phyloP scores from a whole-genome alignment of 53 echinoderm and acorn worm genomes.

The Arbacia lixula region DNA sequence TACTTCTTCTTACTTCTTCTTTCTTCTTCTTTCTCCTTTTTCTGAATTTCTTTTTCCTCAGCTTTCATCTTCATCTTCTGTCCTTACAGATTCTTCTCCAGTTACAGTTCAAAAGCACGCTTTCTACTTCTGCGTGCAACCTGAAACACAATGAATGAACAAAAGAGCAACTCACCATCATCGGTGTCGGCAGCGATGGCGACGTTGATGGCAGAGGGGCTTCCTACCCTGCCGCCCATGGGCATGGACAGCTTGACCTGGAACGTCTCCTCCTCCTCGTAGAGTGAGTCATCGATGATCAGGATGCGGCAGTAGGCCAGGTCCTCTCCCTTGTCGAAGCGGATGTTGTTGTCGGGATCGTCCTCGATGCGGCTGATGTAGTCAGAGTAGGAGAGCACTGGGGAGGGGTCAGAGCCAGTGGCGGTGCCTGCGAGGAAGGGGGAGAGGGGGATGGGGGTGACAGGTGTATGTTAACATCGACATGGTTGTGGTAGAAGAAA shows the following conservation, averaged over 20 bases:
- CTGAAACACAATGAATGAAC: too few relatives aligned
- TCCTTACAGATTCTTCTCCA: too few relatives aligned
- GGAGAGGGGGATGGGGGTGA: too few relatives aligned
- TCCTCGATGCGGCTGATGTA: constrained; percentile 99
- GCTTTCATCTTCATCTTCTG: too few relatives aligned
- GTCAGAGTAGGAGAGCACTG: constrained; percentile 94
- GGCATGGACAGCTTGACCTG: constrained; percentile 97
- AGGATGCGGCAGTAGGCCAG: constrained; percentile 93
- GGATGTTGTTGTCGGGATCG: constrained; percentile 92
- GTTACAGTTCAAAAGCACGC: too few relatives aligned
- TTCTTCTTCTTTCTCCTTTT: too few relatives aligned
- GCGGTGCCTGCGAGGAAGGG: constrained; percentile 73
- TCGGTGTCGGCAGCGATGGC: constrained; percentile 85
- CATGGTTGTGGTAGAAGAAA: too few relatives aligned
- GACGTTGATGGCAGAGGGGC: constrained; percentile 68
- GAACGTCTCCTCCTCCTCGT: constrained; percentile 94
- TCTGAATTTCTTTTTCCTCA: too few relatives aligned
- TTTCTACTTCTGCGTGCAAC: too few relatives aligned
- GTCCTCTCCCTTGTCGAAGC: constrained; percentile 98
- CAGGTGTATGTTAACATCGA: too few relatives aligned
- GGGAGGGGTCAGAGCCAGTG: constrained; percentile 95
- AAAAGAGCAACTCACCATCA: constrained; percentile 90
- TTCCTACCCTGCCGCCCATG: constrained; percentile 94
- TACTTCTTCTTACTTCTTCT: too few relatives aligned
- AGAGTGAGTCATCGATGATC: constrained; percentile 99